These are phyloP conservation scores for Microtus montanus DNA, from an alignment of 2,113 vertebrate species.

Conservation along the genomic window DNA sequence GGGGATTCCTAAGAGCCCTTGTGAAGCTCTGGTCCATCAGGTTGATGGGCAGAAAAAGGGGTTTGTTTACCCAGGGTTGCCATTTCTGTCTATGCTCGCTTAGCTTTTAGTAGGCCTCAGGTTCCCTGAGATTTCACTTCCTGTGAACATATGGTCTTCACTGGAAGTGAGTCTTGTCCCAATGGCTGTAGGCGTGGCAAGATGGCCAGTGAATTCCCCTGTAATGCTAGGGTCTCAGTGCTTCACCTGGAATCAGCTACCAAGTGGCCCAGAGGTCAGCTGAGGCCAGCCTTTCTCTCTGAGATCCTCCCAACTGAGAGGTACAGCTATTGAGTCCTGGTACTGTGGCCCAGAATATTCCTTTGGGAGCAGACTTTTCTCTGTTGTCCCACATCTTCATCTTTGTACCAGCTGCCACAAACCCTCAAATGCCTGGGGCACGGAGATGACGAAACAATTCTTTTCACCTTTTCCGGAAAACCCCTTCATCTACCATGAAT, in stretches of 20 bases:
- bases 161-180: background rate
- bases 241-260: background rate
- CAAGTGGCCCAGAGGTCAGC: background rate
- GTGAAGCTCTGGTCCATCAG: background rate
- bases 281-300: conserved; percentile 13
- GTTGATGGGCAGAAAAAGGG: background rate
- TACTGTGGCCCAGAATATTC: background rate
- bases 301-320: background rate
- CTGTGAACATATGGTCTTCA: background rate
- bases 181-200: background rate
- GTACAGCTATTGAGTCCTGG: conserved; percentile 6
- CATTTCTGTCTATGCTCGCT: background rate
- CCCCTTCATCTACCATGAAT: background rate
- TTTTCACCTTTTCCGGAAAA: conserved; percentile 55
- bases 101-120: background rate
- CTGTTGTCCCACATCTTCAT: background rate
- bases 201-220: background rate
- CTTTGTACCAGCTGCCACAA: background rate
- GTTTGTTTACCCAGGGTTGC: background rate
- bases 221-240: background rate
- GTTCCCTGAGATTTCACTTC: background rate
- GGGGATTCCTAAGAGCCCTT: background rate
- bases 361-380: background rate
- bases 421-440: background rate
- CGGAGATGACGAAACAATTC: background rate